Evolutionary conservation across 2,888 invertebrate genomes (phyloP).

Genomic region (Ophioninae sp.): DNA sequence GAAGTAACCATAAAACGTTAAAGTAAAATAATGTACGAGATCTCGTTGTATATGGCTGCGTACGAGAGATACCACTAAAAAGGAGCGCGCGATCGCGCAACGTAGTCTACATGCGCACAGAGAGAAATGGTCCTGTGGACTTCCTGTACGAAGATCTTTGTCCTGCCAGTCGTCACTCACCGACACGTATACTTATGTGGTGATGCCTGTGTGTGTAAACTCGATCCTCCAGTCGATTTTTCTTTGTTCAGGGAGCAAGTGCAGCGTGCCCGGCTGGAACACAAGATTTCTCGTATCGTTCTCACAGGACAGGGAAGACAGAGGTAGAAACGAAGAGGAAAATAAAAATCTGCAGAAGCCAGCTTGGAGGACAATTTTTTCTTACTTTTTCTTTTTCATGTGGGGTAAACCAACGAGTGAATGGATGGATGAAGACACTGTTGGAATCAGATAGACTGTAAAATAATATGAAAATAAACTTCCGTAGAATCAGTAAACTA

Average conservation of each 20-base stretch:
- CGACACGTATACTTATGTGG: neutral
- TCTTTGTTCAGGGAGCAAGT: conserved; percentile 51
- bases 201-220: neutral
- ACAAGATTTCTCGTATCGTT: conserved; percentile 37
- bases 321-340: neutral
- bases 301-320: conserved; percentile 10
- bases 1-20: no score
- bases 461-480: no score
- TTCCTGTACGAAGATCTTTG: conserved; percentile 47
- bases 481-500: no score
- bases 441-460: no score
- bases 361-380: neutral
- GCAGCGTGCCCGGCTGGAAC: conserved; percentile 30
- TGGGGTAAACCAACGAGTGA: no score
- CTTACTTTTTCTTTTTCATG: neutral
- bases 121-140: conserved; percentile 27
- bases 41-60: conserved; percentile 46
- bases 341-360: neutral
- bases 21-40: neutral
- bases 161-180: conserved; percentile 40
- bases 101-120: neutral
- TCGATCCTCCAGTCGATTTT: conserved; percentile 37
- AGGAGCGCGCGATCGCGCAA: conserved; percentile 31
- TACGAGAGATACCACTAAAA: conserved; percentile 15
- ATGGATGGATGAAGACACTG: no score